Percentiles rank a stretch among this genome's conserved stretches.
These are phyloP conservation scores for Ascaphus truei DNA, from an alignment of 2,113 vertebrate genomes.

Conservation along the genomic window DNA sequence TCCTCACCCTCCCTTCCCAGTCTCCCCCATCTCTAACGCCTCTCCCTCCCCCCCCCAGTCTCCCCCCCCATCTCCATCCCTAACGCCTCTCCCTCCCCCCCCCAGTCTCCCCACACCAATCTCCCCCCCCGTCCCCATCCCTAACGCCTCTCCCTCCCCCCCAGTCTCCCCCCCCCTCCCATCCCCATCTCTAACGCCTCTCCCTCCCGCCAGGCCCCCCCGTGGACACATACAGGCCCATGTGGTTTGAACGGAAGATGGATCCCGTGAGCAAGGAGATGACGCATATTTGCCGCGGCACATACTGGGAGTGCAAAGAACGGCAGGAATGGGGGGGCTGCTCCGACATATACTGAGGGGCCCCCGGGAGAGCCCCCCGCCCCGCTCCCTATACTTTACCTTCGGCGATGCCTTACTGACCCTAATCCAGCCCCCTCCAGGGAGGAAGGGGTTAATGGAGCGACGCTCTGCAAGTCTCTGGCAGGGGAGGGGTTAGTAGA, in stretches of 20 bases:
- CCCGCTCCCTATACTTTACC: not conserved
- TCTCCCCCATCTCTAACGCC: too few species aligned
- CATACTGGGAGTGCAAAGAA: slow-evolving; percentile 91
- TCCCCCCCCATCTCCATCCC: too few species aligned
- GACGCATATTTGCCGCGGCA: slow-evolving; percentile 83
- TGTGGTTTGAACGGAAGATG: slow-evolving; percentile 85
- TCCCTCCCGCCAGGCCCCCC: slow-evolving; percentile 56
- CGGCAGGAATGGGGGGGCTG: slow-evolving; percentile 79
- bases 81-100: too few species aligned
- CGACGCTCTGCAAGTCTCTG: not conserved
- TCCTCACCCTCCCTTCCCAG: too few species aligned
- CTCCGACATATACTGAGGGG: slow-evolving; percentile 80
- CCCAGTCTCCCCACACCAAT: too few species aligned
- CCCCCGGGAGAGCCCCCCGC: not conserved
- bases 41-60: too few species aligned
- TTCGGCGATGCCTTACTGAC: slow-evolving; percentile 27
- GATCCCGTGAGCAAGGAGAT: slow-evolving; percentile 80
- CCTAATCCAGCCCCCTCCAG: not conserved
- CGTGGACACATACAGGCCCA: slow-evolving; percentile 77
- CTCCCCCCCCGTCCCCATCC: too few species aligned
- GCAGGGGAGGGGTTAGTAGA: too few species aligned
- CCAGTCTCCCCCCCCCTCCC: too few species aligned
- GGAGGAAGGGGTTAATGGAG: not conserved
- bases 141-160: not conserved
- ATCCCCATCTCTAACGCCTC: too few species aligned